Evolutionary conservation across 2,888 invertebrate species (phyloP), one percentile per base, ranked within the genome.

Genomic region (Meandrusa payeni): DNA sequence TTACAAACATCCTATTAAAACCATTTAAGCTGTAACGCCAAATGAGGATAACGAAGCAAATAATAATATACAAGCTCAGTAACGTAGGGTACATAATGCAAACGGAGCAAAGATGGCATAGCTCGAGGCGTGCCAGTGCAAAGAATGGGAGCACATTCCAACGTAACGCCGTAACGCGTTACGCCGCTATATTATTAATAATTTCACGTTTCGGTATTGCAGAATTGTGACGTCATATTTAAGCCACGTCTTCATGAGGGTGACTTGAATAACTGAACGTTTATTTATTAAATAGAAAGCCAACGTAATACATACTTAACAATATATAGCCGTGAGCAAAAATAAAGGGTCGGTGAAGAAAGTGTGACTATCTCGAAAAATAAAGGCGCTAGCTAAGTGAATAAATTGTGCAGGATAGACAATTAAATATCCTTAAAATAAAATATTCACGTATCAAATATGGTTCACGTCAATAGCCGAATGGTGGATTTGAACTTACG

Each of bases 61-160:
- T 32, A 20, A 32, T 29, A 2, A 29, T 13, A 20, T 23, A 23
- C 29, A 31, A 27, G 26, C 10, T 10, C 10, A 32, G 19, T 37
- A 40, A 23, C 22, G 9, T 5, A 0, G 31, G n/a, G n/a, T n/a
- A 3, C 17, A 38, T 38, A 47, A 34, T 64, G 63, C 58, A 49
- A 51, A 56, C 59, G 59, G 6, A 20, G 7, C 5, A 9, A 7
- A 13, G 37, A 19, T 3, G 7, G 24, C 12, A 33, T 20, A 33
- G 20, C 41, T 33, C 9, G 9, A 19, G 27, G 20, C 20, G 27
- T 34, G 41, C 28, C 41, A 28, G 10, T 22, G 33, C 34, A 34
- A 73, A 74, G 75, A 77, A 80, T 76, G 76, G 61, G 71, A 62
- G 44, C 75, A 63, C 64, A 71, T 78, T 56, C 70, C 72, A 32